phyloP scores from a whole-genome alignment of 2,888 invertebrate genomes.

The Autographa gamma region DNA sequence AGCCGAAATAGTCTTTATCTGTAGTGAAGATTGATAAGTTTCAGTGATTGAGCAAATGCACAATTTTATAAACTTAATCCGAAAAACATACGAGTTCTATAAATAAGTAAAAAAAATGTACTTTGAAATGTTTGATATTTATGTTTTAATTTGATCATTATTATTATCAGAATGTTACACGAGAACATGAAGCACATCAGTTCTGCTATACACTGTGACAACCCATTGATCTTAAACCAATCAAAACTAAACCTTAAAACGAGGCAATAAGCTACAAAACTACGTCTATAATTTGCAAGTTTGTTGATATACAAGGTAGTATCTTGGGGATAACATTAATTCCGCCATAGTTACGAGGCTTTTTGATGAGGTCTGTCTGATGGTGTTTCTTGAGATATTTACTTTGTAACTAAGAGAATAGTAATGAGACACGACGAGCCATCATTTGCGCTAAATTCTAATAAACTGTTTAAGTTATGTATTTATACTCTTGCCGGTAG shows the following conservation, averaged over 20 bases:
- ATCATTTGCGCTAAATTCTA: too few species aligned
- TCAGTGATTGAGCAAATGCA: too few species aligned
- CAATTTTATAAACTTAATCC: too few species aligned
- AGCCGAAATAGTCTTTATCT: too few species aligned
- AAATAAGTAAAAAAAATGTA: too few species aligned
- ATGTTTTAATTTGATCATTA: too few species aligned
- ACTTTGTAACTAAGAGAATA: conserved; percentile 27
- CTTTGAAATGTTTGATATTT: too few species aligned
- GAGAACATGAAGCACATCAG: conserved; percentile 37
- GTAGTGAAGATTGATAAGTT: too few species aligned
- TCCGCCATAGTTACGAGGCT: conserved; percentile 32
- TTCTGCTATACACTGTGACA: conserved; percentile 27
- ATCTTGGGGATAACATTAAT: conserved; percentile 42
- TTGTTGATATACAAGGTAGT: conserved; percentile 38
- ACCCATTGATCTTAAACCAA: neutral
- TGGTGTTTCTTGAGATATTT: conserved; percentile 9
- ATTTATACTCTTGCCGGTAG: too few species aligned
- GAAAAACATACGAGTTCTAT: too few species aligned
- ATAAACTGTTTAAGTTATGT: too few species aligned
- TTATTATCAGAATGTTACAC: conserved; percentile 10
- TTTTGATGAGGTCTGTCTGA: conserved; percentile 20
- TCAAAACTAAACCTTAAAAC: neutral
- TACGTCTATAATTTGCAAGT: conserved; percentile 12
- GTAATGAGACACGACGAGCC: neutral
- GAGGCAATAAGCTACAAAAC: neutral